A percentile compares a stretch with the other conserved stretches of the same genome.
Evolutionary conservation across 2,113 vertebrate species (phyloP).

Genomic region (Oryzias curvinotus): DNA sequence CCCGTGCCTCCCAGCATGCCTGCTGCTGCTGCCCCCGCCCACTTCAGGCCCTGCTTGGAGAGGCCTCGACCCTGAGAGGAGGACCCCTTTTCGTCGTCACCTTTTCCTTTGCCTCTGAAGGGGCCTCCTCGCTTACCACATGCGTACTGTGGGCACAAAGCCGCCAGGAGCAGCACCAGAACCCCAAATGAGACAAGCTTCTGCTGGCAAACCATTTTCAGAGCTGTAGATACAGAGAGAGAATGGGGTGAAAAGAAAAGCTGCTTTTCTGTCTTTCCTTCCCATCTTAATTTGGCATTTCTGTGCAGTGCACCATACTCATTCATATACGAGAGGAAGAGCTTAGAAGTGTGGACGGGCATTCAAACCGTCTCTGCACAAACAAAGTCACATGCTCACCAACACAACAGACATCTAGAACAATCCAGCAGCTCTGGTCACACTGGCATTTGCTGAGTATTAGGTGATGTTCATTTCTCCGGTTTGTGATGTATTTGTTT

Average conservation of each 20-base stretch:
- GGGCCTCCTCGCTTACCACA: slow-evolving; percentile 50
- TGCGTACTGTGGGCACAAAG: slow-evolving; percentile 55
- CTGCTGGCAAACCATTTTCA: slow-evolving; percentile 49
- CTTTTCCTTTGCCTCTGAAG: slow-evolving; percentile 36
- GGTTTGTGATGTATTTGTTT: slow-evolving; percentile 11
- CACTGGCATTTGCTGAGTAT: slow-evolving; percentile 35
- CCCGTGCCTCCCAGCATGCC: slow-evolving; percentile 73
- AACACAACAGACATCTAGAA: slow-evolving; percentile 64
- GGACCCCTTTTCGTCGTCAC: slow-evolving; percentile 20
- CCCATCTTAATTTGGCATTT: not conserved
- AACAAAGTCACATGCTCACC: slow-evolving; percentile 35
- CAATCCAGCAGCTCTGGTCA: slow-evolving; percentile 38
- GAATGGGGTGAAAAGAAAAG: not conserved
- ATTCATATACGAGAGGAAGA: not conserved
- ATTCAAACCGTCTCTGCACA: slow-evolving; percentile 34
- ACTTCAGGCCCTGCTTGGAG: slow-evolving; percentile 68
- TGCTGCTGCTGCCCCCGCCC: slow-evolving; percentile 70
- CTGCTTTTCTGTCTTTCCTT: not conserved
- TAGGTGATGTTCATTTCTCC: slow-evolving; percentile 24
- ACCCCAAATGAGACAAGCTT: slow-evolving; percentile 64
- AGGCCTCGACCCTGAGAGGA: slow-evolving; percentile 49
- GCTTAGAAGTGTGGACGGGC: slow-evolving; percentile 9
- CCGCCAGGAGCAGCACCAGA: slow-evolving; percentile 61
- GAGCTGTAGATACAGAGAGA: slow-evolving; percentile 19
- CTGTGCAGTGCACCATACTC: no score